Base-by-base conservation (phyloP, 2,888 invertebrate species). In the Dicycla oo region DNA sequence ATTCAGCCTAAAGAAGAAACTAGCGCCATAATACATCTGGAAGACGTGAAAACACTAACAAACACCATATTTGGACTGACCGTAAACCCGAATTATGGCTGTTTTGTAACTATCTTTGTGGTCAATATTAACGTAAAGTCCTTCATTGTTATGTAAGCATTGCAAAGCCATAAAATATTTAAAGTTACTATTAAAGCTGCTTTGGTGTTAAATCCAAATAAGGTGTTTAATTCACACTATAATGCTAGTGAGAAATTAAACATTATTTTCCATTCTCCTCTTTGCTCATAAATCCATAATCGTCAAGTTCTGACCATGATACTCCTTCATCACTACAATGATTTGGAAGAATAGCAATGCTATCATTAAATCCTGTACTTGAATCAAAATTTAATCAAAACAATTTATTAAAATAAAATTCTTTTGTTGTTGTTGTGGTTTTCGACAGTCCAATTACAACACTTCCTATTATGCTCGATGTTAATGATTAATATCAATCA, bases 401-500 rank as follows among this genome's bases (percentile, higher is more conserved):
- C 45, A 43, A 73, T 81, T 69, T 54, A 73, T 78, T 73, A 74
- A 54, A 73, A 69, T 73, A 64, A 70, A 73, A 57, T 57, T 69
- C 57, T 64, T 80, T 81, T 67, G 80, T 80, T 81, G 63, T 53
- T 47, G n/a, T 70, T 69, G 65, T 47, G 47, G 38, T 80, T 79
- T 79, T 75, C 43, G 80, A 78, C 78, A 60, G 71, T 56, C 63
- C 71, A 78, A 80, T 80, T 67, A 67, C 60, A 47, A 65, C 67
- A 83, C 73, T 83, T 83, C 78, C 83, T 78, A 75, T 83, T 67
- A 58, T 71, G 54, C 56, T 74, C 67, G 71, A 73, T 67, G 49
- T 71, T 83, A 75, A 75, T 81, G 74, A 83, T 83, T 83, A 78
- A 76, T 80, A 75, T 66, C 73, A 78, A 77, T 83, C 62, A 54